phyloP scores from a whole-genome alignment of 2,797 vertebrate species.

The Acridotheres tristis region DNA sequence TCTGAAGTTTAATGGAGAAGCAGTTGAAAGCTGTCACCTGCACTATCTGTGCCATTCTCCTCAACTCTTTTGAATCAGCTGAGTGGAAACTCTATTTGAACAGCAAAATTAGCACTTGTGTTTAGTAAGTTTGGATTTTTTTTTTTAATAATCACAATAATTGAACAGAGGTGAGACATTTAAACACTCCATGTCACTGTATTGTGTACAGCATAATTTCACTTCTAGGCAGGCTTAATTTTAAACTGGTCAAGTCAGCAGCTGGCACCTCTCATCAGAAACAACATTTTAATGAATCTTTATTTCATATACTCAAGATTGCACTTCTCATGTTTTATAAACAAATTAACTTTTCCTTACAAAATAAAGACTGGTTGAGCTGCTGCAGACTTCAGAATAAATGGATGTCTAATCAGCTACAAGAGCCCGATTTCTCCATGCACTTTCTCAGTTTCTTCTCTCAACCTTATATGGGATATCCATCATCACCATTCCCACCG shows the following conservation, averaged over 20 bases:
- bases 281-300: slow-evolving; percentile 36
- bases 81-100: slow-evolving; percentile 12
- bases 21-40: not conserved
- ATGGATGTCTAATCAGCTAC: not conserved
- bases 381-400: slow-evolving; percentile 6
- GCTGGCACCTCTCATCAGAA: slow-evolving; percentile 44
- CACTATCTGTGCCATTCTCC: not conserved
- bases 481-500: not conserved
- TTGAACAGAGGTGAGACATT: not conserved
- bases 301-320: slow-evolving; percentile 33
- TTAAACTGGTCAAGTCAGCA: slow-evolving; percentile 30
- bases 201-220: not conserved
- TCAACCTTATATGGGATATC: not conserved
- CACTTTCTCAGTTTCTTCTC: not conserved
- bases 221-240: not conserved
- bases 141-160: not conserved
- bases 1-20: not conserved
- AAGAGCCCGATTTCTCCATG: not conserved
- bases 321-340: slow-evolving; percentile 54
- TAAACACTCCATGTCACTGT: not conserved
- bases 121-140: not conserved
- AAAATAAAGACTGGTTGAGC: slow-evolving; percentile 32
- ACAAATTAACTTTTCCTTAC: slow-evolving; percentile 52
- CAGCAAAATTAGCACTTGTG: slow-evolving; percentile 5
- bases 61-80: slow-evolving; percentile 35